Evolutionary conservation across 1,140 invertebrate species (phyloP), one percentile per base, ranked within the genome.

Genomic region (Pantala flavescens): DNA sequence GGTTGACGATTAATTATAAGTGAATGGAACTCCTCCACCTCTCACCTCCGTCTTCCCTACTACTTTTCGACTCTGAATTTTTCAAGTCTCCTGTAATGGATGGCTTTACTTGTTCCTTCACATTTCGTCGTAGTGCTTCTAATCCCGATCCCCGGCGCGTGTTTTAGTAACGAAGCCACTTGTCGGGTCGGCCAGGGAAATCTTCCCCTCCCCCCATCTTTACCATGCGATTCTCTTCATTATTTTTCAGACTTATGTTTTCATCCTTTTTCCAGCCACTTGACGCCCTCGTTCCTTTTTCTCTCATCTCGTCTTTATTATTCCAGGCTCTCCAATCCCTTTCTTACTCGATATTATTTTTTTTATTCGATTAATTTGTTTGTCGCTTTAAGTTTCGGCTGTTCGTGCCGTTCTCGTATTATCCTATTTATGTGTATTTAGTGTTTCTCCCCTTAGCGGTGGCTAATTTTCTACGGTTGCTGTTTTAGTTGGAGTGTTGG

Each of bases 101-200:
- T 63, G 49, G 49, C 49, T 63, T 63, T 63, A 63, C 49, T 63
- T 63, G 49, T 63, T 63, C 49, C 49, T 5, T 63, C 12, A 63
- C 49, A 63, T 63, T 63, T 12, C 49, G 49, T 63, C 49, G 16
- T 63, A 21, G 49, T 63, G 49, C 49, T 16, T 63, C 49, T 63
- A 63, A 63, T 63, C 49, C 12, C 49, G n/a, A 63, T 63, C 49
- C 49, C 49, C 12, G 49, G 49, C 49, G 49, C 49, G 49, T 63
- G 49, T 63, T 63, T 63, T 63, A 63, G 49, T 63, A 63, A 63
- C 49, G 49, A 63, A 63, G 49, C 49, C 49, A 63, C 49, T 63
- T 63, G 49, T 63, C 49, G 49, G 49, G 49, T 63, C 49, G 49
- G 49, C 49, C 49, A 63, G 49, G 49, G 49, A 63, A 63, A 63